A percentile compares a stretch with the other conserved stretches of the same genome.
phyloP scores from a whole-genome alignment of 2,888 invertebrate species.

The Eulithis prunata region DNA sequence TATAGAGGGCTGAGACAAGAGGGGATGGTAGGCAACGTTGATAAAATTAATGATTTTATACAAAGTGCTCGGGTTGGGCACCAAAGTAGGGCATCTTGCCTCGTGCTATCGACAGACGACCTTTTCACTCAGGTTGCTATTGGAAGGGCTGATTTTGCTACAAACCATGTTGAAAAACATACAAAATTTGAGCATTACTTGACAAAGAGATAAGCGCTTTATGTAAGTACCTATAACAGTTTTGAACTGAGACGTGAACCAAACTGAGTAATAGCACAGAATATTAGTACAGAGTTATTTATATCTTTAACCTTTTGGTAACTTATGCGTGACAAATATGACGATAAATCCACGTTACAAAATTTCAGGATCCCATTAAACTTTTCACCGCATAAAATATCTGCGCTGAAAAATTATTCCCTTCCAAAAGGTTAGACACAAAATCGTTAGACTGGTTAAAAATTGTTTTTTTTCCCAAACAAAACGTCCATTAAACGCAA shows the following conservation, averaged over 20 bases:
- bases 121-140: conserved; percentile 30
- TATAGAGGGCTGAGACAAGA: conserved; percentile 36
- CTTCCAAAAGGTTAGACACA: conserved; percentile 66
- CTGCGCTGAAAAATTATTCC: conserved; percentile 63
- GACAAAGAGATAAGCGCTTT: no score
- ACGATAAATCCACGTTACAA: conserved; percentile 12
- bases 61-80: conserved; percentile 47
- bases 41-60: conserved; percentile 79
- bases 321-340: background rate
- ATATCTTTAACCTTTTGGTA: background rate
- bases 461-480: conserved; percentile 73
- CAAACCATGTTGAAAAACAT: conserved; percentile 29
- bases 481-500: conserved; percentile 81
- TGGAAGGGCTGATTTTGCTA: conserved; percentile 23
- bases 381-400: conserved; percentile 57
- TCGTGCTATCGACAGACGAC: conserved; percentile 39
- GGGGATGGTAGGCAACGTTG: conserved; percentile 55
- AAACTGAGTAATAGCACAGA: no score
- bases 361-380: conserved; percentile 37
- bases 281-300: no score
- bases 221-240: background rate
- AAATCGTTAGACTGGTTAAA: conserved; percentile 73
- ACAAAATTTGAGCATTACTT: background rate
- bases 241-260: no score
- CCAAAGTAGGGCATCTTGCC: conserved; percentile 51